These are phyloP conservation scores for Brachionus sp. DNA, from an alignment of 1,140 invertebrate species.

Conservation along the genomic window DNA sequence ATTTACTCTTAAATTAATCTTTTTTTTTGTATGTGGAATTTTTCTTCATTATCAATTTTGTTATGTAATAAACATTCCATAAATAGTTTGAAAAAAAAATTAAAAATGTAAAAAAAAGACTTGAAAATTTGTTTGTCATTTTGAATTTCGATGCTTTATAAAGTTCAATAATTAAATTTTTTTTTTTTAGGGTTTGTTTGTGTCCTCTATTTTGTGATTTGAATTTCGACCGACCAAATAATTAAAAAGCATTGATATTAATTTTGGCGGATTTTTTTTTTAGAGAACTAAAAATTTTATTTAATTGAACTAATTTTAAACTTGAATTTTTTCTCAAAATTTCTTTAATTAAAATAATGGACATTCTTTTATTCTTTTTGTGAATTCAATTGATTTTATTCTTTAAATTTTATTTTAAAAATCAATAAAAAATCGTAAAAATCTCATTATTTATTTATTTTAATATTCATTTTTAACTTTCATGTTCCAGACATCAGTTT, in stretches of 20 bases:
- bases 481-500: too few species aligned
- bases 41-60: neutral
- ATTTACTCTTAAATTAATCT: conserved; percentile 1
- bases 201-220: neutral
- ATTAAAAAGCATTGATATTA: neutral
- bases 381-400: conserved; percentile 26
- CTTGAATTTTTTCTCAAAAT: neutral
- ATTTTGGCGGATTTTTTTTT: neutral
- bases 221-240: neutral
- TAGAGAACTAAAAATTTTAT: neutral
- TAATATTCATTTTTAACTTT: neutral
- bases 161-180: neutral
- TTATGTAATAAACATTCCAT: conserved; percentile 20
- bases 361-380: conserved; percentile 19
- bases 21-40: conserved; percentile 11
- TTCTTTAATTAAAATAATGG: conserved; percentile 12
- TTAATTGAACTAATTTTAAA: neutral
- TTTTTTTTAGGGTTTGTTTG: neutral
- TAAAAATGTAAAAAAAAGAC: conserved; percentile 5
- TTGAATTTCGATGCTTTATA: neutral
- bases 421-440: conserved; percentile 30
- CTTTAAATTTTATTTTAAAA: conserved; percentile 36
- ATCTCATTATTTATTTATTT: neutral
- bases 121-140: conserved; percentile 3
- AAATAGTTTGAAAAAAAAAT: neutral